These are phyloP conservation scores for Rhagoletis zephyria DNA, from an alignment of 1,140 invertebrate species.

Conservation along the genomic window DNA sequence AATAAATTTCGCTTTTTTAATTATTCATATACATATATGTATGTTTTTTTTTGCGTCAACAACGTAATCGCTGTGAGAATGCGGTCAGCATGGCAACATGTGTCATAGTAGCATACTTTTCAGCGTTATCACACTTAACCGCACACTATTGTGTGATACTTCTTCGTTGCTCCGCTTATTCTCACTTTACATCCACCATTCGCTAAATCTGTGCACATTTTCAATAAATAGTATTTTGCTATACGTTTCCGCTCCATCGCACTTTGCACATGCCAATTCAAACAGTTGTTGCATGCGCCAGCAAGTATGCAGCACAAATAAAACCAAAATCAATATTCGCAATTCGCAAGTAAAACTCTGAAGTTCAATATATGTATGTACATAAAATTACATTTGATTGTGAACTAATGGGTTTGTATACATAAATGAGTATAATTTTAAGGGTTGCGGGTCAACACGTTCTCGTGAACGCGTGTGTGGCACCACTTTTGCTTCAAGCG, in stretches of 20 bases:
- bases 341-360: not conserved
- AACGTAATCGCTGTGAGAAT: not conserved
- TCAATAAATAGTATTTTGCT: not conserved
- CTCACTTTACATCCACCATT: not conserved
- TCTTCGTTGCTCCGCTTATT: not conserved
- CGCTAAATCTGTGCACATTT: not conserved
- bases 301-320: conserved; percentile 15
- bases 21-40: not conserved
- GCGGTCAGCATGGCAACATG: not conserved
- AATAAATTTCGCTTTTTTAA: conserved; percentile 42
- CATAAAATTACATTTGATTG: not conserved
- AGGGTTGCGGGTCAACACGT: not conserved
- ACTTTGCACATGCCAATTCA: not conserved
- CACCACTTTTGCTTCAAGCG: not conserved
- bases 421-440: conserved; percentile 11
- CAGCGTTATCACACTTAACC: not conserved
- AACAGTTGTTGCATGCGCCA: not conserved
- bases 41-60: not conserved
- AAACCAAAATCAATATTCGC: not conserved
- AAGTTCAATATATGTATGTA: not conserved
- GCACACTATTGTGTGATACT: not conserved
- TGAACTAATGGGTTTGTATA: not conserved
- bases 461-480: not conserved
- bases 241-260: not conserved
- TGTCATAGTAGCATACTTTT: not conserved